phyloP scores from a whole-genome alignment of 2,888 invertebrate species.

The Pandemis corylana region DNA sequence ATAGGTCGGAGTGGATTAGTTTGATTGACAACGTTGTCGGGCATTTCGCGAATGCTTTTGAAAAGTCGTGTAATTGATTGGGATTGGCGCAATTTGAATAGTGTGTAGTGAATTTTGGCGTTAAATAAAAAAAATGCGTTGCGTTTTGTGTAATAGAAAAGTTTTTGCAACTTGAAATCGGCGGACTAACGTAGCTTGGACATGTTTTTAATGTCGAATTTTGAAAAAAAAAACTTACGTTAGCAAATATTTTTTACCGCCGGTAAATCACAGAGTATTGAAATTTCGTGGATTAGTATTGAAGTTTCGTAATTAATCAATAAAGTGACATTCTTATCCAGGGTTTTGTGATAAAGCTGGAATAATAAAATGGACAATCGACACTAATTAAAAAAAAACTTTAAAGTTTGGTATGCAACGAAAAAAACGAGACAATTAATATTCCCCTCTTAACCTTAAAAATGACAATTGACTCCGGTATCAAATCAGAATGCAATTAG shows the following conservation, averaged over 20 bases:
- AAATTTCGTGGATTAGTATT: not conserved
- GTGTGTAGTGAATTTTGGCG: not conserved
- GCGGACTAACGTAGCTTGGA: not conserved
- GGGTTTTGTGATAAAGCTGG: no score
- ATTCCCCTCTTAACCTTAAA: constrained; percentile 58
- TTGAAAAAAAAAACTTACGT: not conserved
- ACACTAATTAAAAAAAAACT: not conserved
- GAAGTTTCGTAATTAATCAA: not conserved
- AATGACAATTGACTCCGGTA: constrained; percentile 61
- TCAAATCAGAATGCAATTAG: constrained; percentile 78
- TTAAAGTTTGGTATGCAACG: not conserved
- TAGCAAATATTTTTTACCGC: not conserved
- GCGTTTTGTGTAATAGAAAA: not conserved
- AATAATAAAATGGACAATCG: no score
- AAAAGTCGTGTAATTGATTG: not conserved
- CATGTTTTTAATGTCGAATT: not conserved
- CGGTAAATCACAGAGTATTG: not conserved
- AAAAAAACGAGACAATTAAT: constrained; percentile 25
- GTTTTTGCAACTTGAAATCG: not conserved
- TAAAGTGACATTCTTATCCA: no score
- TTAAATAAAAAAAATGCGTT: not conserved
- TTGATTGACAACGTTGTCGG: not conserved
- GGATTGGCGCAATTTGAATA: not conserved
- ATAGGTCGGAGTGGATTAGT: constrained; percentile 22
- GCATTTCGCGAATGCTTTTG: not conserved